Evolutionary conservation across 1,140 invertebrate genomes (phyloP), one percentile per base, ranked within the genome.

Genomic region (Platyura marginata): DNA sequence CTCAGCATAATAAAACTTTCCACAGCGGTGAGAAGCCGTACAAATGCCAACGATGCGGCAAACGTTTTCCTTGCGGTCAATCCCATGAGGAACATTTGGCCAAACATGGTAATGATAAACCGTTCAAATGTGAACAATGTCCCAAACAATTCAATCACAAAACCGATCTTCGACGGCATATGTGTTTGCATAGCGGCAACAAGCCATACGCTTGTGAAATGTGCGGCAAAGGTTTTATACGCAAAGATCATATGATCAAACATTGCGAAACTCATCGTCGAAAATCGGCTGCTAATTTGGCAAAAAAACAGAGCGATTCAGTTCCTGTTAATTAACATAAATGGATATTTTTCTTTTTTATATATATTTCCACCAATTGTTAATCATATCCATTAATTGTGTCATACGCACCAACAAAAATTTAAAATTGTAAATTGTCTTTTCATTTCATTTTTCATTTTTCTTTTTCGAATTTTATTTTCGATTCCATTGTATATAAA

Each of bases 161-260:
- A 62, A 91, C 89, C 22, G 89, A 94, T 59, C 65, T 93, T 47
- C 72, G 86, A 16, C 69, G 89, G 34, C 89, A 95, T 59, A 76
- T 82, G 65, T 86, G 84, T 52, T 73, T 88, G 35, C 88, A 93
- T 60, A 84, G 75, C 44, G 82, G 75, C 10, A 68, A 75, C 48
- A 86, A 85, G 55, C 86, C 87, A 11, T 89, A 80, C 58, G 65
- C 72, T 37, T 93, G 88, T 64, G 68, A 74, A 42, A 71, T 71
- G 25, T 92, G 88, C 56, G 72, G 74, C 36, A 94, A 93, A 63
- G 82, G 85, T 19, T 93, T 93, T 62, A 91, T 88, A 48, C 74
- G 91, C 40, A 89, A 91, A 59, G 91, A 95, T 61, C 91, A 95
- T 61, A 85, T 94, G 81, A 72, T 86, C 44, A 95, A 95, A 62